Percentiles rank a stretch among this genome's conserved stretches.
phyloP scores from a whole-genome alignment of 2,888 invertebrate species.

The Pogonocherus hispidulus region DNA sequence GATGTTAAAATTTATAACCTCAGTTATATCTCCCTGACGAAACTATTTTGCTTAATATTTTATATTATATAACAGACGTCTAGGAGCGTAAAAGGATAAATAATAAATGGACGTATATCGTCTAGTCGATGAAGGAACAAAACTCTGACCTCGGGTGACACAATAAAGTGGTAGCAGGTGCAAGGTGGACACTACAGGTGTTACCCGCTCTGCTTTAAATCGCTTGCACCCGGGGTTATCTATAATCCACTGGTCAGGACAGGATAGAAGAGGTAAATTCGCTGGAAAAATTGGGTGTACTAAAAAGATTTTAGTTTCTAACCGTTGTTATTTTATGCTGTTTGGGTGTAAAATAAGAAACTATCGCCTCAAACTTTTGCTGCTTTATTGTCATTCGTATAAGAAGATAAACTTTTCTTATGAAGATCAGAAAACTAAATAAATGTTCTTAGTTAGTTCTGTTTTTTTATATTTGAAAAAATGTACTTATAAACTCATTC shows the following conservation, averaged over 20 bases:
- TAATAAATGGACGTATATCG: slow-evolving; percentile 16
- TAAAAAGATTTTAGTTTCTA: not conserved
- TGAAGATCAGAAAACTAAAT: too few relatives aligned
- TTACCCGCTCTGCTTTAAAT: slow-evolving; percentile 26
- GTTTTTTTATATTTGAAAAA: too few relatives aligned
- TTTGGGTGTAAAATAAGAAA: not conserved
- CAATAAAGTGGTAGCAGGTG: slow-evolving; percentile 38
- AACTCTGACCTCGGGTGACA: slow-evolving; percentile 26
- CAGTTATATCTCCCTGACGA: too few relatives aligned
- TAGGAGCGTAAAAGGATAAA: not conserved
- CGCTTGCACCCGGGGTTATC: slow-evolving; percentile 7
- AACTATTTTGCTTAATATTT: too few relatives aligned
- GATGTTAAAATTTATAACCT: too few relatives aligned
- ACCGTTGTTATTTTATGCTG: not conserved
- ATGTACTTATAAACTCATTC: too few relatives aligned
- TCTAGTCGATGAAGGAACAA: slow-evolving; percentile 33
- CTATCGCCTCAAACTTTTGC: too few relatives aligned
- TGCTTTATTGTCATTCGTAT: too few relatives aligned
- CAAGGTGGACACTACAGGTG: slow-evolving; percentile 38
- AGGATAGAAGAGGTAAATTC: not conserved
- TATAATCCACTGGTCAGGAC: slow-evolving; percentile 2
- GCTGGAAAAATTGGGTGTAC: not conserved
- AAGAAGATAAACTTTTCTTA: too few relatives aligned
- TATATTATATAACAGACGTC: too few relatives aligned
- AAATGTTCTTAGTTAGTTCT: too few relatives aligned